Percentiles rank a stretch among this genome's conserved stretches.
These are phyloP conservation scores for Chauna torquata DNA, from an alignment of 2,113 vertebrate genomes.

Conservation along the genomic window DNA sequence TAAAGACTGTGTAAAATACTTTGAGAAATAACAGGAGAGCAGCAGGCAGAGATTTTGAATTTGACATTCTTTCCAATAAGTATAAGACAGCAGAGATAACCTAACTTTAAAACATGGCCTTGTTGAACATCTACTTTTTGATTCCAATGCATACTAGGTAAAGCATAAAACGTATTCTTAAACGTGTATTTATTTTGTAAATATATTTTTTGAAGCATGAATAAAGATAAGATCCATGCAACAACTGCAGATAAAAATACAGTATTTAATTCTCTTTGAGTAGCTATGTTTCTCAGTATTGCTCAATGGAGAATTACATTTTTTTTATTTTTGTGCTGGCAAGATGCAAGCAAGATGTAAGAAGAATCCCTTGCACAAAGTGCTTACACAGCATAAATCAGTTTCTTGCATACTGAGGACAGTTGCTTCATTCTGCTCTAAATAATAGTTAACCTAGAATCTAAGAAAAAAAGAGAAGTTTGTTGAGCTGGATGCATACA, in stretches of 20 bases:
- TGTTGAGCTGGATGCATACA: not conserved
- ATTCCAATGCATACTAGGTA: not conserved
- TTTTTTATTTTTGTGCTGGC: not conserved
- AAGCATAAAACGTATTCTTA: constrained; percentile 3
- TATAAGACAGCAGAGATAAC: not conserved
- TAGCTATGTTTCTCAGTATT: not conserved
- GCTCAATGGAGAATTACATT: not conserved
- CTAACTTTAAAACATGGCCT: not conserved
- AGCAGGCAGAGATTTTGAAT: constrained; percentile 19
- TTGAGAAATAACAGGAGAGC: constrained; percentile 36
- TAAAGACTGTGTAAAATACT: constrained; percentile 38
- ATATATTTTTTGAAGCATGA: not conserved
- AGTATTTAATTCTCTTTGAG: not conserved
- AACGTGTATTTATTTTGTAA: not conserved
- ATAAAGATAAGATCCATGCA: not conserved
- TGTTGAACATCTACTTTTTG: not conserved
- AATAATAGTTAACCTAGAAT: not conserved
- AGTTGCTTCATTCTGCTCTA: not conserved
- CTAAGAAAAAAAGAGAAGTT: not conserved
- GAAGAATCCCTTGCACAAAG: not conserved
- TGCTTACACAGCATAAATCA: not conserved
- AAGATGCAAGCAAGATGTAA: not conserved
- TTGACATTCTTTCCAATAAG: not conserved
- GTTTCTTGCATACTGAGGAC: not conserved
- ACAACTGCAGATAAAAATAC: not conserved